phyloP scores from a whole-genome alignment of 35 echinoderm and acorn worm genomes.

The Ophiothrix spiculata region DNA sequence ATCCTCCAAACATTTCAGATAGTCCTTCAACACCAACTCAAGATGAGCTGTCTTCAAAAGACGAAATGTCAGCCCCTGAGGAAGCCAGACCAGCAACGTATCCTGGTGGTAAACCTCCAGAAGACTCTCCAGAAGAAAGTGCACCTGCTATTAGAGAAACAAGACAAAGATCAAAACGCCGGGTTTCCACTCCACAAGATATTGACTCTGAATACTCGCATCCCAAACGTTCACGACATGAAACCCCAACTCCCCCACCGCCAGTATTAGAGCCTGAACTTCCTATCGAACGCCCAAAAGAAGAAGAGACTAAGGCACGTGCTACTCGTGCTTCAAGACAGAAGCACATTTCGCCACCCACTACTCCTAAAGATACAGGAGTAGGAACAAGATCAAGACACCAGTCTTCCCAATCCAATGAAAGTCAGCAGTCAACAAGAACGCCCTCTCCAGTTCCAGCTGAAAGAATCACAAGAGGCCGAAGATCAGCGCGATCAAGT shows the following conservation, averaged over 20 bases:
- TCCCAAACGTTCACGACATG: neutral
- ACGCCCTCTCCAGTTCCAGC: slow-evolving; percentile 20
- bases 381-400: neutral
- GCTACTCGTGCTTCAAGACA: slow-evolving; percentile 1
- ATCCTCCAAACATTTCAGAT: slow-evolving; percentile 28
- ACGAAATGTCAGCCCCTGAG: slow-evolving; percentile 4
- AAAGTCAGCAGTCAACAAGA: neutral
- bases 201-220: neutral
- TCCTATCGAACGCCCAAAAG: neutral
- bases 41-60: slow-evolving; percentile 59
- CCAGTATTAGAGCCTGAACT: neutral
- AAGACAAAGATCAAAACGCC: neutral
- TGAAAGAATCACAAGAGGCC: slow-evolving; percentile 25
- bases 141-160: neutral
- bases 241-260: neutral
- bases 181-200: neutral
- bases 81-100: no score
- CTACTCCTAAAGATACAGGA: neutral
- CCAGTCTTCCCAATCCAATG: neutral
- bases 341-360: slow-evolving; percentile 17
- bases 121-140: neutral
- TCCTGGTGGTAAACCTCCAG: no score
- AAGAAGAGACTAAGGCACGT: neutral
- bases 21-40: slow-evolving; percentile 85
- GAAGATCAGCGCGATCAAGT: slow-evolving; percentile 6